Evolutionary conservation across 2,888 invertebrate species (phyloP), one percentile per base, ranked within the genome.

Genomic region (Antheraea yamamai): DNA sequence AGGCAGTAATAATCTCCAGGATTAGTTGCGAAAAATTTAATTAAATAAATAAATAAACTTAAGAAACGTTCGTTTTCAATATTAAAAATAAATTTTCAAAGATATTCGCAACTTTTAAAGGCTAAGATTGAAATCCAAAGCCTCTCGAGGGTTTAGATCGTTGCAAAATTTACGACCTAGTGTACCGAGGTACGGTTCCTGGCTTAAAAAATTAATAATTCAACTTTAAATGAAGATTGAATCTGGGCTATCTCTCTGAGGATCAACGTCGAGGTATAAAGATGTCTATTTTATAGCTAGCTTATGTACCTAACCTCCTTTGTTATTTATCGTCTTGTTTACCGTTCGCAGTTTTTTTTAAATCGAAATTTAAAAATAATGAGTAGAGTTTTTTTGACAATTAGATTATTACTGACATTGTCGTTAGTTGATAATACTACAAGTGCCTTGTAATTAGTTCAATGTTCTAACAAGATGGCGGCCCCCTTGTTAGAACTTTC

Each of bases 191-290:
- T 55, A 75, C 71, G 55, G 73, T 26, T 39, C 73, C 35, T 58
- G 64, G 61, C 73, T 66, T 75, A n/a, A 23, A 47, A 30, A 26
- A 81, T 81, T 77, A 81, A 77, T 80, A 76, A 80, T 80, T 73
- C 77, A 80, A 8, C 23, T 55, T 66, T 73, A 76, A 78, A 78
- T 80, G 78, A 74, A 74, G 75, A 71, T 79, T 73, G 52, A 75
- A 71, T 78, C 61, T 73, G 75, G 73, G 47, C 23, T 71, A 39
- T 71, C 23, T 55, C n/a, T 52, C 58, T 3, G 16, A 35, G 18
- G 58, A 51, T 35, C 71, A 70, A 52, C 20, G 23, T 64, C 30
- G 64, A 30, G 14, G 64, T 26, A 66, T 66, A 66, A 66, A 66
- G 26, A 66, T 66, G 16, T 66, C 64, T 66, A 66, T 16, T 30